These are phyloP conservation scores for Siphamia tubifer DNA, from an alignment of 2,113 vertebrate species.

Conservation along the genomic window DNA sequence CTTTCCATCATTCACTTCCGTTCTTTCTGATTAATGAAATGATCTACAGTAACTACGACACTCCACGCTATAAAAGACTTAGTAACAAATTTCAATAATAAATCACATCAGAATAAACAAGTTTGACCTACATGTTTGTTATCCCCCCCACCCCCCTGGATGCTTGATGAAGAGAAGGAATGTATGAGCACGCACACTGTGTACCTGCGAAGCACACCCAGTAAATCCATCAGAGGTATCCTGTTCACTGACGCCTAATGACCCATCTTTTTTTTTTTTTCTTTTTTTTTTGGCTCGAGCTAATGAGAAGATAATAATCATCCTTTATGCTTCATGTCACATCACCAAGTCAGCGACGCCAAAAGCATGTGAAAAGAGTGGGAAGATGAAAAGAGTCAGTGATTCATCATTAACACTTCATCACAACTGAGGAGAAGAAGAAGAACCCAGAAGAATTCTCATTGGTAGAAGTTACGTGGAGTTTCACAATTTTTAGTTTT, in stretches of 20 bases:
- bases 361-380: conserved; percentile 48
- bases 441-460: conserved; percentile 29
- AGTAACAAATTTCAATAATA: neutral
- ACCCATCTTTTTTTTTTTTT: conserved; percentile 47
- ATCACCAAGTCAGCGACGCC: conserved; percentile 34
- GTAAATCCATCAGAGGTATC: conserved; percentile 24
- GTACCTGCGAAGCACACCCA: conserved; percentile 16
- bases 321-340: conserved; percentile 46
- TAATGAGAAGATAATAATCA: conserved; percentile 46
- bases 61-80: neutral
- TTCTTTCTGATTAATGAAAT: neutral
- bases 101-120: conserved; percentile 27
- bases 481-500: conserved; percentile 6
- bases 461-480: too few relatives aligned
- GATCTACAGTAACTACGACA: neutral
- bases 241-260: conserved; percentile 13
- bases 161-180: conserved; percentile 1
- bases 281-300: conserved; percentile 45
- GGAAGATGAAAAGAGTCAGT: conserved; percentile 43
- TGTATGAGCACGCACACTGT: neutral
- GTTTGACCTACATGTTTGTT: conserved; percentile 20
- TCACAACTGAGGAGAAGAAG: conserved; percentile 18
- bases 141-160: neutral
- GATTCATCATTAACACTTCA: conserved; percentile 59
- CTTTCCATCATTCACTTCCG: neutral